Conservation (phyloP, 2,888 invertebrate genomes). For the Cephus spinipes region DNA sequence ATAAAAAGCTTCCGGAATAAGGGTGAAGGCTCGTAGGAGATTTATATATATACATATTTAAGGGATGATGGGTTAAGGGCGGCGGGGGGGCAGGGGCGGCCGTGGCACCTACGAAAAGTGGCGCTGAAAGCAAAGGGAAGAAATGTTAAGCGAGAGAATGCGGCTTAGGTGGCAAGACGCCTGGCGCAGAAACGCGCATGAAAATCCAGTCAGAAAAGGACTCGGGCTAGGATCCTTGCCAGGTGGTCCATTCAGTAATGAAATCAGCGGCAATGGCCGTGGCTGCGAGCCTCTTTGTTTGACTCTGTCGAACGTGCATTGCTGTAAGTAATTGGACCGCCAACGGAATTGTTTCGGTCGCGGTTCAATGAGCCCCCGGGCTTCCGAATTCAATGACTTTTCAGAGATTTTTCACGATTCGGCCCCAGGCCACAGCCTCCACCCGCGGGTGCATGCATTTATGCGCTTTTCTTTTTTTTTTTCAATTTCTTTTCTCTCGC, state of each 20-base stretch:
- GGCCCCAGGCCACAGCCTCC: too few relatives aligned
- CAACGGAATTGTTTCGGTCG: constrained; percentile 44
- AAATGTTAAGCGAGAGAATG: not conserved
- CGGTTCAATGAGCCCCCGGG: constrained; percentile 36
- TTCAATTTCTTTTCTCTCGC: constrained; percentile 30
- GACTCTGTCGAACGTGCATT: constrained; percentile 2
- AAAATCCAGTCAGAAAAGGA: constrained; percentile 24
- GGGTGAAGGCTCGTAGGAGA: too few relatives aligned
- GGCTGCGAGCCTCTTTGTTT: constrained; percentile 4
- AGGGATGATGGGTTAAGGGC: too few relatives aligned
- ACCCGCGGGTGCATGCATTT: too few relatives aligned
- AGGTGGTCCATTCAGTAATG: constrained; percentile 23
- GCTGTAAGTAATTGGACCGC: constrained; percentile 45
- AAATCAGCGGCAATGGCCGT: constrained; percentile 19
- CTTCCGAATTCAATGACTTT: constrained; percentile 6
- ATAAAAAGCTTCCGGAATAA: constrained; percentile 2
- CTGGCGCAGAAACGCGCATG: constrained; percentile 27
- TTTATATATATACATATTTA: too few relatives aligned
- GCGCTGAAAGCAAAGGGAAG: constrained; percentile 21
- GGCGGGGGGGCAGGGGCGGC: constrained; percentile 21
- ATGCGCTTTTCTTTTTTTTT: constrained; percentile 20
- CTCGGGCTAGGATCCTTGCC: constrained; percentile 16
- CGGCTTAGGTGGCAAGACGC: constrained; percentile 8
- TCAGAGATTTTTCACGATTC: constrained; percentile 6
- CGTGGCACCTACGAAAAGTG: constrained; percentile 27